phyloP scores from a whole-genome alignment of 2,113 vertebrate species.

The Enhydra lutris region DNA sequence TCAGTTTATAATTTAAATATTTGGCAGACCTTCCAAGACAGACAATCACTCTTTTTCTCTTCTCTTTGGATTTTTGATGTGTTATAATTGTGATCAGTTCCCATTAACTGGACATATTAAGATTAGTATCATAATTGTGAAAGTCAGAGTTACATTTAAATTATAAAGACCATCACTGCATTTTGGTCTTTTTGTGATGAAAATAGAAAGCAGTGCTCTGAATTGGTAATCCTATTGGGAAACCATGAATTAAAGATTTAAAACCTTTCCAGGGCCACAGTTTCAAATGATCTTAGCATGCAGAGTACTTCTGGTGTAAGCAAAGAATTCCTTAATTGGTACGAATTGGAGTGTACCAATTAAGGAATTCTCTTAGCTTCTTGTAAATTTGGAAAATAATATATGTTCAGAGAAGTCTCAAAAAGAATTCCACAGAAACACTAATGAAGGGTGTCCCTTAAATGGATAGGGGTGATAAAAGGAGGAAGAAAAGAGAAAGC shows the following conservation, averaged over 20 bases:
- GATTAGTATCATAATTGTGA: neutral
- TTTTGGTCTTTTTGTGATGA: neutral
- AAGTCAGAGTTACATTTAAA: neutral
- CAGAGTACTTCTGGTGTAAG: neutral
- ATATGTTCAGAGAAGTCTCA: neutral
- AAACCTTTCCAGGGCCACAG: neutral
- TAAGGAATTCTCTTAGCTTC: neutral
- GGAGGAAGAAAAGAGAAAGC: neutral
- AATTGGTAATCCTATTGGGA: neutral
- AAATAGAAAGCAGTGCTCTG: neutral
- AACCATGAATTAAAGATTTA: neutral
- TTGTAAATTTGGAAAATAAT: neutral
- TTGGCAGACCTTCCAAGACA: neutral
- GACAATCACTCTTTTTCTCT: neutral
- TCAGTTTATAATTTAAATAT: neutral
- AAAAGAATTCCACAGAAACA: neutral
- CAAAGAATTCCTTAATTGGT: neutral
- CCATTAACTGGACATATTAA: neutral
- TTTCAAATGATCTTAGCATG: neutral
- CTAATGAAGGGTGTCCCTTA: neutral
- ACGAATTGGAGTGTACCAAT: neutral
- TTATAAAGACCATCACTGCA: neutral
- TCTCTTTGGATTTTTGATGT: neutral
- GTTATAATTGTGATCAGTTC: neutral
- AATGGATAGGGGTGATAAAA: neutral